Evolutionary conservation across 1,140 invertebrate species (phyloP), one percentile per base, ranked within the genome.

Genomic region (Macrotrachela quadricornifera): DNA sequence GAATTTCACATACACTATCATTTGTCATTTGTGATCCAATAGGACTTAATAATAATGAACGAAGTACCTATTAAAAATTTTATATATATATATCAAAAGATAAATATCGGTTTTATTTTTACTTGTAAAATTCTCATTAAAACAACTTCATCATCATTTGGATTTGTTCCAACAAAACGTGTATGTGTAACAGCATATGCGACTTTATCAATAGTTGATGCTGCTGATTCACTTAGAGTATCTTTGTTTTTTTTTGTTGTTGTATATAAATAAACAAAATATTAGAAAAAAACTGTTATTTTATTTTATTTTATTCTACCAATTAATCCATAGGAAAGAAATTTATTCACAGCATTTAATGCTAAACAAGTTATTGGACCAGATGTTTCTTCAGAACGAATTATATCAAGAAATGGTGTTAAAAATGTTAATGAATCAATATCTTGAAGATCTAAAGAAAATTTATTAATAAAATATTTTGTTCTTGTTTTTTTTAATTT

Each of bases 111-210:
- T 10, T 42, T n/a, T n/a, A n/a, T 11, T 16, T 15, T 39, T 68
- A 77, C 75, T 69, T 90, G 82, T 17, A 96, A 73, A 60, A 96
- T 90, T 69, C 85, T 83, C 80, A 92, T 85, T 1, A 95, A 75
- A 17, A 95, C 88, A 46, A 95, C 83, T 60, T 88, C 87, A 75
- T 96, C 91, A 38, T 82, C 84, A 0, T 81, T 80, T 54, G 85
- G 80, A 70, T 96, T 87, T 0, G 85, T 87, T 11, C 70, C 72
- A 40, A 94, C 82, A 74, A 96, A 96, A 56, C 85, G 76, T 6
- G 90, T 85, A 74, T 91, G 85, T 0, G 87, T 95, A 0, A 96
- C 87, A 16, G 88, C 83, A 76, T 92, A 84, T 1, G 87, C 87
- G 56, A 96, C 83, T 58, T 82, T 82, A 65, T 94, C 85, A 15